phyloP scores from a whole-genome alignment of 2,888 invertebrate species.

The Cybosia mesomella region DNA sequence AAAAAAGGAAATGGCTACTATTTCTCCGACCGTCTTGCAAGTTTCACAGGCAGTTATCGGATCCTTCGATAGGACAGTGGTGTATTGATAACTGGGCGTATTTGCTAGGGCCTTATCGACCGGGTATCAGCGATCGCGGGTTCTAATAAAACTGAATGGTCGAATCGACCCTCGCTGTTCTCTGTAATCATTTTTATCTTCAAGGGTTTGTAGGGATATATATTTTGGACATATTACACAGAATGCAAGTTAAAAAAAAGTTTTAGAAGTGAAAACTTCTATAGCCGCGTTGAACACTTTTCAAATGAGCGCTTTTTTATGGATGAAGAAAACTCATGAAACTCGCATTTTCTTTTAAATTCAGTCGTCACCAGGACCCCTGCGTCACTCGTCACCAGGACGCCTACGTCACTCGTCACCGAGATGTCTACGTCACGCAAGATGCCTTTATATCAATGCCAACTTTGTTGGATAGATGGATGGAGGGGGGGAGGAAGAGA shows the following conservation, averaged over 20 bases:
- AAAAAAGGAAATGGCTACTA: slow-evolving; percentile 9
- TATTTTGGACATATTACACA: slow-evolving; percentile 24
- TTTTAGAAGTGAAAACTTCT: no score
- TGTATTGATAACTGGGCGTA: slow-evolving; percentile 51
- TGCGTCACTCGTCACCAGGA: no score
- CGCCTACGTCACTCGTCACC: no score
- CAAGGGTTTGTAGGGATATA: slow-evolving; percentile 41
- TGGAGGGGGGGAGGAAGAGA: no score
- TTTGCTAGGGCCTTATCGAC: slow-evolving; percentile 54
- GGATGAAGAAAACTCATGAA: no score
- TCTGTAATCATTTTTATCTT: slow-evolving; percentile 71
- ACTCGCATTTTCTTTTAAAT: no score
- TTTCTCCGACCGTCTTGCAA: slow-evolving; percentile 27
- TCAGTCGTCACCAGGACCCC: no score
- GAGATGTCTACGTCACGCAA: no score
- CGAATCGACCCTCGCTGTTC: slow-evolving; percentile 50
- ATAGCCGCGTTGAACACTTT: no score
- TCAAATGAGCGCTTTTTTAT: no score
- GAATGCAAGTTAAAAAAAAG: slow-evolving; percentile 9
- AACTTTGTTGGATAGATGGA: no score
- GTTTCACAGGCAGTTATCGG: slow-evolving; percentile 46
- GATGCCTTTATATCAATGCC: no score
- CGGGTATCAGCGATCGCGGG: slow-evolving; percentile 57
- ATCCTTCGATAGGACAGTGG: slow-evolving; percentile 41
- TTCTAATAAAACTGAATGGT: slow-evolving; percentile 71